Conservation (phyloP, 2,888 invertebrate genomes). For the Neocrepidodera transversa region DNA sequence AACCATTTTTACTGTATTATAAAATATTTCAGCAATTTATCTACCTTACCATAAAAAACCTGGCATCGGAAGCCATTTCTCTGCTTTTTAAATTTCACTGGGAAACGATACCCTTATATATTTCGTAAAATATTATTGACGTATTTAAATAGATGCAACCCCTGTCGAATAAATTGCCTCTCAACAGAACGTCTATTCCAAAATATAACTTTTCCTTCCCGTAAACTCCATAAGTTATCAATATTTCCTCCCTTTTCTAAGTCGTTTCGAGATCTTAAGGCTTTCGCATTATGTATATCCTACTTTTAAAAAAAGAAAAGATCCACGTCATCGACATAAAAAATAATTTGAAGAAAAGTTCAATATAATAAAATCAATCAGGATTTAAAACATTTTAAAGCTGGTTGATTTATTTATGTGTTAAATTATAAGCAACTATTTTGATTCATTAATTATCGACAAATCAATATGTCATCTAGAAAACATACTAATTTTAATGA, state of each 20-base stretch:
- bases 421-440: too few relatives aligned
- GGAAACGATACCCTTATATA: conserved; percentile 21
- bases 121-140: conserved; percentile 28
- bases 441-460: conserved; percentile 16
- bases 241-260: conserved; percentile 35
- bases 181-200: conserved; percentile 24
- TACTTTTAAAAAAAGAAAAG: conserved; percentile 9
- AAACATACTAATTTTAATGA: conserved; percentile 24
- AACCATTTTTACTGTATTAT: too few relatives aligned
- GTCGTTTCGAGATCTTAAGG: conserved; percentile 31
- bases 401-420: too few relatives aligned
- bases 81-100: conserved; percentile 20
- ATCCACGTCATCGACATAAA: too few relatives aligned
- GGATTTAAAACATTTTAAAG: too few relatives aligned
- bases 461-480: conserved; percentile 25
- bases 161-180: conserved; percentile 31
- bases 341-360: too few relatives aligned
- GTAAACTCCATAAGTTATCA: conserved; percentile 40
- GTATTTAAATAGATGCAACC: conserved; percentile 27
- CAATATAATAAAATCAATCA: too few relatives aligned
- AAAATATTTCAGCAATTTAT: neutral
- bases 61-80: conserved; percentile 18
- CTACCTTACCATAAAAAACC: conserved; percentile 7
- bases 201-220: conserved; percentile 38
- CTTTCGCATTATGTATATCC: conserved; percentile 38